Evolutionary conservation across 2,888 invertebrate genomes (phyloP).

Genomic region (Eutolmus rufibarbis): DNA sequence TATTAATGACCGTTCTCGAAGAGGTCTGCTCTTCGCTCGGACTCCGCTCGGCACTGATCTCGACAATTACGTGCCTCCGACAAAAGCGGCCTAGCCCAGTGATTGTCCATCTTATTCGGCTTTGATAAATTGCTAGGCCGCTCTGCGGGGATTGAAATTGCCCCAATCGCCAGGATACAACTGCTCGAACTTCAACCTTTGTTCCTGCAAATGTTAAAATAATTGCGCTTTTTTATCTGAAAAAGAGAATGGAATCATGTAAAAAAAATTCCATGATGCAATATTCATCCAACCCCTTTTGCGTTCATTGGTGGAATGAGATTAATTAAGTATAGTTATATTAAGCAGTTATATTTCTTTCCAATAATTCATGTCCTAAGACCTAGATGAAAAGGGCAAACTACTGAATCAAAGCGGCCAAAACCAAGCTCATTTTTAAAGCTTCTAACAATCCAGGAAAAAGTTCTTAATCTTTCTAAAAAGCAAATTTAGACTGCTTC

Average conservation of each 20-base stretch:
- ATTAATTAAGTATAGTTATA: background rate
- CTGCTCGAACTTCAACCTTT: background rate
- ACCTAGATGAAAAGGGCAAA: too few relatives aligned
- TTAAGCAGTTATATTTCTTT: background rate
- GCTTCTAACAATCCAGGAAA: too few relatives aligned
- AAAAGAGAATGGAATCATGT: background rate
- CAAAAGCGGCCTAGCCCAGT: background rate
- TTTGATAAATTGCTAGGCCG: background rate
- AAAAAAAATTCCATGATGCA: too few relatives aligned
- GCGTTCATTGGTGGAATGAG: background rate
- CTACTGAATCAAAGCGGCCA: too few relatives aligned
- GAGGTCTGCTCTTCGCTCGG: background rate
- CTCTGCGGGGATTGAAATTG: background rate
- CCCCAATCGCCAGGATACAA: background rate
- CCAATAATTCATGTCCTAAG: background rate
- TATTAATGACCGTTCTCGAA: constrained; percentile 20
- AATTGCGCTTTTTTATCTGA: background rate
- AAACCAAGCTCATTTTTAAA: too few relatives aligned
- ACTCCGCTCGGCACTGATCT: constrained; percentile 3
- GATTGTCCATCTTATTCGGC: background rate
- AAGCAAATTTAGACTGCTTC: too few relatives aligned
- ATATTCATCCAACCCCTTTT: background rate
- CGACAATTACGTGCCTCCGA: constrained; percentile 8
- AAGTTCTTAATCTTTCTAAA: too few relatives aligned
- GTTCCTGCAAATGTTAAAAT: background rate